phyloP scores from a whole-genome alignment of 2,113 vertebrate species.

The Opisthocomus hoazin region DNA sequence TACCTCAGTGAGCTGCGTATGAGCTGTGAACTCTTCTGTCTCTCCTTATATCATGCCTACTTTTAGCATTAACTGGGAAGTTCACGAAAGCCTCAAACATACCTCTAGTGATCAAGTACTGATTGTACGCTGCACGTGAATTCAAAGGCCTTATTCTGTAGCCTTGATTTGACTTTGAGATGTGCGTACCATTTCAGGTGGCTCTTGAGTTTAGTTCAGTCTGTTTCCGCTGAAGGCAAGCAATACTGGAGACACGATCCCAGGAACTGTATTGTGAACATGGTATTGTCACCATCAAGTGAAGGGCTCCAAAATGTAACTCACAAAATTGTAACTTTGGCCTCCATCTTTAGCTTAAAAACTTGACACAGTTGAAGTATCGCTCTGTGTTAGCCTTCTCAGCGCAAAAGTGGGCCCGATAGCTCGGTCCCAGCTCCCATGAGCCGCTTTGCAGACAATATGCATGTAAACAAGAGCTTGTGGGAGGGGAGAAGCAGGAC shows the following conservation, averaged over 20 bases:
- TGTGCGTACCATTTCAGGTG: neutral
- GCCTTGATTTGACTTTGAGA: slow-evolving; percentile 59
- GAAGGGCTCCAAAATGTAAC: slow-evolving; percentile 64
- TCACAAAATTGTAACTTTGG: slow-evolving; percentile 66
- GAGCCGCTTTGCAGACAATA: slow-evolving; percentile 26
- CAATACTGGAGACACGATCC: slow-evolving; percentile 51
- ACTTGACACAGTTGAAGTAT: slow-evolving; percentile 46
- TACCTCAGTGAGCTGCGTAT: neutral
- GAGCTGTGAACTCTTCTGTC: neutral
- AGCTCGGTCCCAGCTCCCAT: neutral
- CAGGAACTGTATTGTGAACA: slow-evolving; percentile 51
- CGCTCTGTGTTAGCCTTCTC: slow-evolving; percentile 39
- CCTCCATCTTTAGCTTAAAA: slow-evolving; percentile 55
- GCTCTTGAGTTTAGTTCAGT: slow-evolving; percentile 28
- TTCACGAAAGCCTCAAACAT: neutral
- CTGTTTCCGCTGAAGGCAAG: slow-evolving; percentile 67
- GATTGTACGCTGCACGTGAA: neutral
- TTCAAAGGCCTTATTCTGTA: slow-evolving; percentile 3
- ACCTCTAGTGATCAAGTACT: neutral
- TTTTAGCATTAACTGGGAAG: neutral
- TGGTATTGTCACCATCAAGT: slow-evolving; percentile 46
- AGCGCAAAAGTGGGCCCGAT: slow-evolving; percentile 10
- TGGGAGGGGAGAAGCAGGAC: slow-evolving; percentile 26
- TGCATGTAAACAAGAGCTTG: slow-evolving; percentile 6
- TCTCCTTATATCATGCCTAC: neutral